These are phyloP conservation scores for Rhombomys opimus DNA, from an alignment of 2,113 vertebrate species.

Conservation along the genomic window DNA sequence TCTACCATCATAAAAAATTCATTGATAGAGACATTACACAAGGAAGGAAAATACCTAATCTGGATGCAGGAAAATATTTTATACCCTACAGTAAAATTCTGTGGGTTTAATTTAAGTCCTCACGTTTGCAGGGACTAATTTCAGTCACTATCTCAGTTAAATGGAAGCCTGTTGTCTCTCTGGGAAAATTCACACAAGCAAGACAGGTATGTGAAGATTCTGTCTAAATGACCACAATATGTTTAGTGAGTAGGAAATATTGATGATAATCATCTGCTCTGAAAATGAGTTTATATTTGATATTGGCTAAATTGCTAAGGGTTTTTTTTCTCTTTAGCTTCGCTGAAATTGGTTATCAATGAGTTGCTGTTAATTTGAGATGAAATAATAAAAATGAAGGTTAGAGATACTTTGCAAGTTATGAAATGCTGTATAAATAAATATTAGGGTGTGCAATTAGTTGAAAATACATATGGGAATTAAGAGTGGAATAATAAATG, in stretches of 20 bases:
- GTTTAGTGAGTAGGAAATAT: neutral
- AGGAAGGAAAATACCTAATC: neutral
- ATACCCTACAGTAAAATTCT: neutral
- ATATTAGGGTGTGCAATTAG: constrained; percentile 46
- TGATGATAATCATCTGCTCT: neutral
- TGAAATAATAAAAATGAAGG: neutral
- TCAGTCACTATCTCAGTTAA: neutral
- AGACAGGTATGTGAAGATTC: neutral
- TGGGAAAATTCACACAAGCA: neutral
- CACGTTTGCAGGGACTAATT: neutral
- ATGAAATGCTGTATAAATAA: neutral
- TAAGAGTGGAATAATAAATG: neutral
- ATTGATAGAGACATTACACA: neutral
- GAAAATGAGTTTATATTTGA: constrained; percentile 14
- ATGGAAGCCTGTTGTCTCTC: neutral
- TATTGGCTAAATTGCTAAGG: neutral
- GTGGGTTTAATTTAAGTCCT: neutral
- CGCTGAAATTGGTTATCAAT: neutral
- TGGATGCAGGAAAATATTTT: neutral
- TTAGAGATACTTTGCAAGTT: constrained; percentile 30
- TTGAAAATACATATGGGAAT: constrained; percentile 32
- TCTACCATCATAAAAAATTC: constrained; percentile 20
- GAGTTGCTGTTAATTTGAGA: neutral
- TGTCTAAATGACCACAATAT: neutral
- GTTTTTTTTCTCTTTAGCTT: neutral